Conservation (phyloP, 2,113 vertebrate species). For the Nicator chloris region DNA sequence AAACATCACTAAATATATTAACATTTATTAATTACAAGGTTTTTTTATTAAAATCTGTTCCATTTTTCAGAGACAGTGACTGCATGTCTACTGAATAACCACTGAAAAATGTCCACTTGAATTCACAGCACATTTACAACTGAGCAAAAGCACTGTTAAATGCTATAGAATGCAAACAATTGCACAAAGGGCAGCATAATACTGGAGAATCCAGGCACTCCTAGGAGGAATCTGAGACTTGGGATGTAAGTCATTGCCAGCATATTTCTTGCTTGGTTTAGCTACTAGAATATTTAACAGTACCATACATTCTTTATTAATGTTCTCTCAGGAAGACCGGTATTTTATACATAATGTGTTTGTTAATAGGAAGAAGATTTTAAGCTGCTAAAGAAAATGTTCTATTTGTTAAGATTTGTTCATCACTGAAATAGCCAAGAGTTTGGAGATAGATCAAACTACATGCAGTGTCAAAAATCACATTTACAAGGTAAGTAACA, state of each 20-base stretch:
- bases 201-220: not conserved
- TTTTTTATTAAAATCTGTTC: not conserved
- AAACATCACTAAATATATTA: not conserved
- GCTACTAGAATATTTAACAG: not conserved
- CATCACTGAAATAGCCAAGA: not conserved
- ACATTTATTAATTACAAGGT: not conserved
- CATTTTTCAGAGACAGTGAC: not conserved
- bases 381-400: not conserved
- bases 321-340: not conserved
- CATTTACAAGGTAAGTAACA: not conserved
- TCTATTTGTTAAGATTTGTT: not conserved
- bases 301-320: not conserved
- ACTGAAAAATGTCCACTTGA: not conserved
- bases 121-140: not conserved
- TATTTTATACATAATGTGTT: not conserved
- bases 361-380: not conserved
- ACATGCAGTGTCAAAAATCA: not conserved
- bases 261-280: not conserved
- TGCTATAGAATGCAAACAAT: not conserved
- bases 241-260: not conserved
- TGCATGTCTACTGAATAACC: not conserved
- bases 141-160: not conserved
- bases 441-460: not conserved
- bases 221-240: not conserved
- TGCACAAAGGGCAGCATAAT: not conserved